phyloP scores from a whole-genome alignment of 2,888 invertebrate genomes.

The Amphimallon solstitiale region DNA sequence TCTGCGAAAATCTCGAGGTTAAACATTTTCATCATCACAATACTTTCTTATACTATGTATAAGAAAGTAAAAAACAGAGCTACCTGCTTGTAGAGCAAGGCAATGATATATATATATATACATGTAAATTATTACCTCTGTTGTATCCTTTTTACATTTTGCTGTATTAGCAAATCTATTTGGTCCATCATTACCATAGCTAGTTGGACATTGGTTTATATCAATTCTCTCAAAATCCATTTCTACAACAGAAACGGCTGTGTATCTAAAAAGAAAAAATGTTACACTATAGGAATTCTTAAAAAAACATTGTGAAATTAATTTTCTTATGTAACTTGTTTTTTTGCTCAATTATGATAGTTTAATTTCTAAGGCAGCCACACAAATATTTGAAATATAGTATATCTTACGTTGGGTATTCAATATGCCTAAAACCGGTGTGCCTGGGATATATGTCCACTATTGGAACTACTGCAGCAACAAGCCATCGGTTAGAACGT shows the following conservation, averaged over 20 bases:
- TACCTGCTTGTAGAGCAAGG: too few relatives aligned
- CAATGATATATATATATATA: too few relatives aligned
- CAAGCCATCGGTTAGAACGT: constrained; percentile 94
- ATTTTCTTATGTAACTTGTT: too few relatives aligned
- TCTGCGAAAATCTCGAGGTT: too few relatives aligned
- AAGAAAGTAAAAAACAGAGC: too few relatives aligned
- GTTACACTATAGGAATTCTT: too few relatives aligned
- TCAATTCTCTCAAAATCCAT: constrained; percentile 97
- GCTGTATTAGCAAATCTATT: constrained; percentile 92
- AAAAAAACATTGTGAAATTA: too few relatives aligned
- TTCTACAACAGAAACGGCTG: constrained; percentile 91
- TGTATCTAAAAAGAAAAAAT: constrained; percentile 72
- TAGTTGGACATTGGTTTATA: constrained; percentile 95
- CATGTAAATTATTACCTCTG: constrained; percentile 71
- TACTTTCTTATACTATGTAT: too few relatives aligned
- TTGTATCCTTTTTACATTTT: constrained; percentile 89
- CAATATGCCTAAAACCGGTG: constrained; percentile 91
- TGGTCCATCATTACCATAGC: constrained; percentile 87
- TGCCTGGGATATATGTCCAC: constrained; percentile 95
- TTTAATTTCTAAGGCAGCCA: background rate
- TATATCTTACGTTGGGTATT: constrained; percentile 87
- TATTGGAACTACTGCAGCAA: constrained; percentile 92
- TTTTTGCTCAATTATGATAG: too few relatives aligned
- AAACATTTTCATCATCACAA: too few relatives aligned
- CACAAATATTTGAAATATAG: too few relatives aligned